Conservation (phyloP, 2,113 vertebrate species). For the Platycercus adscitus region DNA sequence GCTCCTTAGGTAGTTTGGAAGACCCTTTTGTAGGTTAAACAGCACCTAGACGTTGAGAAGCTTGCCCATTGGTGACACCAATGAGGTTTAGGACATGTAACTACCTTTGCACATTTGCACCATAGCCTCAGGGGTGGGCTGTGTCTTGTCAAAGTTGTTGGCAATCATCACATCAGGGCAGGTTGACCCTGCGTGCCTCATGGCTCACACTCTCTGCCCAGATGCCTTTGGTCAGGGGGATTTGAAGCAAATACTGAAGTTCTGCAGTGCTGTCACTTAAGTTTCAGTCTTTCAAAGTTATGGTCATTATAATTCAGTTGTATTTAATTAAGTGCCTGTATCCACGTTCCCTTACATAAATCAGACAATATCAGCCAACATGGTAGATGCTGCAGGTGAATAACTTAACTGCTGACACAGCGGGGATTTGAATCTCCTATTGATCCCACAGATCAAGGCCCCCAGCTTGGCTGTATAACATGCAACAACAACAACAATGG, state of each 20-base stretch:
- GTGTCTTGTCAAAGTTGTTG: neutral
- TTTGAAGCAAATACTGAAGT: neutral
- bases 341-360: neutral
- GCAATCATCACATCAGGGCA: neutral
- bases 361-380: neutral
- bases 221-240: neutral
- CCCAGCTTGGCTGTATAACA: neutral
- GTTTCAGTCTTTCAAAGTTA: neutral
- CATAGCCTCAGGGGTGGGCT: fast-evolving
- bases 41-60: neutral
- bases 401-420: neutral
- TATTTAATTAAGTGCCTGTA: neutral
- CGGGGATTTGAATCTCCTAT: neutral
- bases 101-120: neutral
- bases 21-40: neutral
- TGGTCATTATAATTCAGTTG: neutral
- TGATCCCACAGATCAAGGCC: neutral
- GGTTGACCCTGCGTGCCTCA: fast-evolving
- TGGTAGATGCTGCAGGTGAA: neutral
- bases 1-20: neutral
- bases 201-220: neutral
- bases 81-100: neutral
- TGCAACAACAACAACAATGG: neutral
- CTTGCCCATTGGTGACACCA: neutral
- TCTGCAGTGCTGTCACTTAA: fast-evolving